These are phyloP conservation scores for Phalacrocorax pelagicus DNA, from an alignment of 2,113 vertebrate species.

Conservation along the genomic window DNA sequence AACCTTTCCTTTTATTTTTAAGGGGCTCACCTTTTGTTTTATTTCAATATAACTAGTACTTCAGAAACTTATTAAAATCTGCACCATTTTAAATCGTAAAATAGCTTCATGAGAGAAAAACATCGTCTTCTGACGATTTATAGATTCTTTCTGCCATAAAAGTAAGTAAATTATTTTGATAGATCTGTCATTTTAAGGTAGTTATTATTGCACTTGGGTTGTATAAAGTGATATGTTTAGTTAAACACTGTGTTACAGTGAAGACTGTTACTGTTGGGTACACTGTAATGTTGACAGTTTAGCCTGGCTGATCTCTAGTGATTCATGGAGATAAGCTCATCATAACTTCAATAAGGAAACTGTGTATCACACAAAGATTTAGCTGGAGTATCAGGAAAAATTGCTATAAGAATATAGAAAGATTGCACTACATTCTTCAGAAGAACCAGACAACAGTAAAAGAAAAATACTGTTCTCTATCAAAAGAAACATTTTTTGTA, in stretches of 20 bases:
- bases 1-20: constrained; percentile 36
- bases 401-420: background rate
- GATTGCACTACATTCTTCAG: background rate
- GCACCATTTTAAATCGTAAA: background rate
- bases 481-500: background rate
- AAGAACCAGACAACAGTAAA: background rate
- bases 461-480: background rate
- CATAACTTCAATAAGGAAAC: background rate
- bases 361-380: background rate
- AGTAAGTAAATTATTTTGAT: background rate
- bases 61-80: background rate
- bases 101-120: background rate
- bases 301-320: background rate
- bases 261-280: background rate
- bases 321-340: background rate
- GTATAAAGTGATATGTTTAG: background rate
- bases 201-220: background rate
- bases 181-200: background rate
- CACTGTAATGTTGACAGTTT: background rate
- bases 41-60: constrained; percentile 3
- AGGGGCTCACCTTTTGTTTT: background rate
- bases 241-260: background rate
- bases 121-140: background rate
- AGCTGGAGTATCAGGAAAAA: background rate
- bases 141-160: background rate